Conservation (phyloP, 1,140 invertebrate genomes). For the Zaprionus africanus region DNA sequence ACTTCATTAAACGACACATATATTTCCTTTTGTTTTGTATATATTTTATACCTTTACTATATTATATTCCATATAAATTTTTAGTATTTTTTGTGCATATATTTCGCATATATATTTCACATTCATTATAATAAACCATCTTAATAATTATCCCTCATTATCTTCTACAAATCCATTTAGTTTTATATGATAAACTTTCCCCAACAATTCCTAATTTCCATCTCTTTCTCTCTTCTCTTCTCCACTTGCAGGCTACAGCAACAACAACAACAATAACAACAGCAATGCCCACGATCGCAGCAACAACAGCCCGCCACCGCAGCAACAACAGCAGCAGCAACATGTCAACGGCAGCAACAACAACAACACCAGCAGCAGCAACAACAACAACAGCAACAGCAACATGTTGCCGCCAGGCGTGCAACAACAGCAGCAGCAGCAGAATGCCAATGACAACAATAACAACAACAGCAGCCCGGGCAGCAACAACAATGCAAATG, state of each 20-base stretch:
- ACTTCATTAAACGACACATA: too few relatives aligned
- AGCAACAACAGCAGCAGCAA: slow-evolving; percentile 60
- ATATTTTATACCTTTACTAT: too few relatives aligned
- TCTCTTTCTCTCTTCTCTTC: background rate
- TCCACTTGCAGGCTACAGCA: slow-evolving; percentile 62
- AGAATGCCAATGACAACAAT: slow-evolving; percentile 44
- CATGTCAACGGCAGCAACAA: slow-evolving; percentile 64
- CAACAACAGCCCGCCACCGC: slow-evolving; percentile 75
- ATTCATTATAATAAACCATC: background rate
- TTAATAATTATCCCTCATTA: too few relatives aligned
- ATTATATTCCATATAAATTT: background rate
- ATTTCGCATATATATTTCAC: background rate
- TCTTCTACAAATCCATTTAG: background rate
- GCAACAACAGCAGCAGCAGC: slow-evolving; percentile 45
- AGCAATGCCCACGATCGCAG: slow-evolving; percentile 68
- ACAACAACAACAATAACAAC: slow-evolving; percentile 48
- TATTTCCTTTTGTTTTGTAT: too few relatives aligned
- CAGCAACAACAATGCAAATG: slow-evolving; percentile 55
- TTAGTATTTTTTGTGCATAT: background rate
- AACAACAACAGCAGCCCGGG: slow-evolving; percentile 38
- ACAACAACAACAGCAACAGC: slow-evolving; percentile 49
- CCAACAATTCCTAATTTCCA: background rate
- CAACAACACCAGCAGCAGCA: slow-evolving; percentile 48
- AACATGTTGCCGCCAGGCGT: slow-evolving; percentile 70
- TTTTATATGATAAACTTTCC: too few relatives aligned